Evolutionary conservation across 2,113 vertebrate genomes (phyloP), one percentile per base, ranked within the genome.

Genomic region (Oreochromis aureus): DNA sequence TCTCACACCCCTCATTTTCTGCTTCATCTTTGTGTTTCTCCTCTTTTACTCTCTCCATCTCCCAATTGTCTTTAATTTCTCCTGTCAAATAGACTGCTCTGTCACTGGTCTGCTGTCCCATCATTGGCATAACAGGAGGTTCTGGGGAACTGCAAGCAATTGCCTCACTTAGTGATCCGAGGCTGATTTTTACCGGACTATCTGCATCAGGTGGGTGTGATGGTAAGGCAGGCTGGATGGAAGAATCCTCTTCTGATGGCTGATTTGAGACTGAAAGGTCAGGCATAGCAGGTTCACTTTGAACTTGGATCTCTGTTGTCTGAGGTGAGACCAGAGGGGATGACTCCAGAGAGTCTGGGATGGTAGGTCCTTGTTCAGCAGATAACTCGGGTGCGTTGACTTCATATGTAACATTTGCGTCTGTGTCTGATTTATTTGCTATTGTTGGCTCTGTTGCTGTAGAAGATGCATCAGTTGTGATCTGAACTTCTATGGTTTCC

Each of bases 31-130:
- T 69, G 56, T 32, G 16, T 36, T 84, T 39, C 56, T 87, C 88
- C 16, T 85, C 39, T 76, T 83, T 85, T 4, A 12, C 19, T 81
- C 55, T 92, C 80, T 90, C 71, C 54, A 76, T 12, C 63, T 93
- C 87, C 93, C 93, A 93, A 86, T 55, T 91, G 39, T 90, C 85
- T 30, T 87, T 90, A 5, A 83, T 81, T n/a, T 79, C 56, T 69
- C 93, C 92, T 1, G 78, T 92, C 83, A 95, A 15, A 85, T 95
- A 95, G 9, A 95, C 79, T 1, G 94, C 94, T 86, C 89, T 91
- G 89, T 95, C 93, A 2, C 87, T 92, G 22, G n/a, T 82, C 73
- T 54, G 71, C 84, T 82, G 86, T 3, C 19, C 41, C 41, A 2
- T 16, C 2, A 6, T 27, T 39, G 85, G 76, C 6, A 4, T 24